Conservation (phyloP, 1,140 invertebrate species). For the Meloidogyne exigua region DNA sequence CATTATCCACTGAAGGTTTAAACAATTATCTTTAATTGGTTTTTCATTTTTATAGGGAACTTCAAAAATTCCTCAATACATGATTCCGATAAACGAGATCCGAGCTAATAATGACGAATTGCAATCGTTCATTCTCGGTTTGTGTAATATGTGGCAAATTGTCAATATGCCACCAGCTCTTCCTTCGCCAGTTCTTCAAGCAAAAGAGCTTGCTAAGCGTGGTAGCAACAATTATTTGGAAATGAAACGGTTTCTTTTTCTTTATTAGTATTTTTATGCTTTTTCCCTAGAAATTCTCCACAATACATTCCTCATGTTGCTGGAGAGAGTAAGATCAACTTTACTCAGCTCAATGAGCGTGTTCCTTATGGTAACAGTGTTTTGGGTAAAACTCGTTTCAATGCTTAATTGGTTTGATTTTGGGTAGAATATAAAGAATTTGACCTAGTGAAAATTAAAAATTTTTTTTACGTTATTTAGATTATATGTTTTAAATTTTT, state of each 20-base stretch:
- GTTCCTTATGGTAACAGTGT: not conserved
- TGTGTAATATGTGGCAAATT: conserved; percentile 36
- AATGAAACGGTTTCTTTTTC: conserved; percentile 20
- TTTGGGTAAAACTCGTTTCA: conserved; percentile 15
- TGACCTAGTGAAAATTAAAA: too few relatives aligned
- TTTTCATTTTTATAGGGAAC: conserved; percentile 25
- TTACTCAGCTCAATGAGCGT: not conserved
- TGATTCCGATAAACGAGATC: conserved; percentile 30
- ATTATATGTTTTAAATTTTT: too few relatives aligned
- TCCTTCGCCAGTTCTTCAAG: conserved; percentile 36
- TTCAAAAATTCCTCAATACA: conserved; percentile 36
- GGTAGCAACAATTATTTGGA: conserved; percentile 33
- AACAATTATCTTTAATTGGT: not conserved
- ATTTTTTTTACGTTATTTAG: too few relatives aligned
- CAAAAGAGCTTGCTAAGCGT: conserved; percentile 34
- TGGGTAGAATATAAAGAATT: not conserved
- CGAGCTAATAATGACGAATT: conserved; percentile 29
- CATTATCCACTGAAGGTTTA: conserved; percentile 25
- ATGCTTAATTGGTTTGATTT: conserved; percentile 3
- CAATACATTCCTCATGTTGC: conserved; percentile 9
- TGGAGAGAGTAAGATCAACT: conserved; percentile 4
- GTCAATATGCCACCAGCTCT: conserved; percentile 25
- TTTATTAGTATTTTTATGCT: not conserved
- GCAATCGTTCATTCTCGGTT: conserved; percentile 22
- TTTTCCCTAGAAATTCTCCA: conserved; percentile 7